Conservation (phyloP, 2,888 invertebrate species). For the Netelia inedita region DNA sequence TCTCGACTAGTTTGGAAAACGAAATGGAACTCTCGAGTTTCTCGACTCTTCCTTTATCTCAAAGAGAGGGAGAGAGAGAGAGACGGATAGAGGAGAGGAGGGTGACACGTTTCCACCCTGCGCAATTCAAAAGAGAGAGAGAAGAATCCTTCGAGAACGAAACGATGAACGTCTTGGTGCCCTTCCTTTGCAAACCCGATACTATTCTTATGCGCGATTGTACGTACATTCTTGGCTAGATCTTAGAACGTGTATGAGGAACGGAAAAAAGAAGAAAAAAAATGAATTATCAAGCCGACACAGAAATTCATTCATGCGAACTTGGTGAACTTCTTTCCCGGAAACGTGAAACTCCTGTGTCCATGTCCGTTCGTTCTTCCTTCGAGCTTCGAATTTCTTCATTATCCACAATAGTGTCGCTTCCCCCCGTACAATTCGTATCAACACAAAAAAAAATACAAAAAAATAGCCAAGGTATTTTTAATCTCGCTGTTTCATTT, state of each 20-base stretch:
- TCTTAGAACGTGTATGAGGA: too few species aligned
- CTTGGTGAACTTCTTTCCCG: not conserved
- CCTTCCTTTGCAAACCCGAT: constrained; percentile 3
- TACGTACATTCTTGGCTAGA: not conserved
- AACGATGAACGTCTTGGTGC: constrained; percentile 15
- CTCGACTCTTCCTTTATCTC: constrained; percentile 25
- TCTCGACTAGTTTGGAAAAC: not conserved
- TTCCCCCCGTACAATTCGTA: too few species aligned
- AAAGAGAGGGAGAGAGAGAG: not conserved
- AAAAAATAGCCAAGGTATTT: too few species aligned
- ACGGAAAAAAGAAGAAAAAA: too few species aligned
- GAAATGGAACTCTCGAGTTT: constrained; percentile 19
- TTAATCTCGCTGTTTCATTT: too few species aligned
- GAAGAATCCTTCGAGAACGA: not conserved
- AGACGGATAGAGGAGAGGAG: not conserved
- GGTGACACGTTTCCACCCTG: too few species aligned
- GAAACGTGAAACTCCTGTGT: too few species aligned
- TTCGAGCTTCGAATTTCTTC: not conserved
- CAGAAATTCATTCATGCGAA: not conserved
- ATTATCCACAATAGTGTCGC: too few species aligned
- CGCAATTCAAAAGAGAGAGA: not conserved
- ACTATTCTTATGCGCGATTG: not conserved
- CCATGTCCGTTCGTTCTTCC: not conserved
- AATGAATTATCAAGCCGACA: too few species aligned
- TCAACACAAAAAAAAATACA: too few species aligned